phyloP scores from a whole-genome alignment of 2,113 vertebrate species.

The Xyliphius kryptos region DNA sequence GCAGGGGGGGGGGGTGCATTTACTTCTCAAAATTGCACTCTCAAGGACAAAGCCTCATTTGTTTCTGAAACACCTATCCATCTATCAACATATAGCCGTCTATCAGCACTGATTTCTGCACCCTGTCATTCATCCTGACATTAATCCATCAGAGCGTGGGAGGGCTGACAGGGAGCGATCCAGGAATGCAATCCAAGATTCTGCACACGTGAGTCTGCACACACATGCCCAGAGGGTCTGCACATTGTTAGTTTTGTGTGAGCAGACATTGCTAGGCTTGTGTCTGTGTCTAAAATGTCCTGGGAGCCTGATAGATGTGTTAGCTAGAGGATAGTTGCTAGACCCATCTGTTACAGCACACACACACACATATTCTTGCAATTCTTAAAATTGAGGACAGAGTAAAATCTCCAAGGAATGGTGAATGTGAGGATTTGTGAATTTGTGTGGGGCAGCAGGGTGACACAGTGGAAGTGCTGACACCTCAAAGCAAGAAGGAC shows the following conservation, averaged over 20 bases:
- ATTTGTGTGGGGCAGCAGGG: too few species aligned
- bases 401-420: too few species aligned
- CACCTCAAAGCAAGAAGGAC: too few species aligned
- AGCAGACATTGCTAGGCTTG: neutral
- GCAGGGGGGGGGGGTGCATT: neutral
- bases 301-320: neutral
- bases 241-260: neutral
- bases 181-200: constrained; percentile 22
- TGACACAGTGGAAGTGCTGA: too few species aligned
- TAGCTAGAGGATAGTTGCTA: neutral
- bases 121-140: constrained; percentile 6
- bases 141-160: constrained; percentile 13
- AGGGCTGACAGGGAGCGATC: constrained; percentile 17
- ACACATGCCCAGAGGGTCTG: neutral
- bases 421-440: too few species aligned
- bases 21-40: constrained; percentile 8
- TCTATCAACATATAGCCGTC: constrained; percentile 15
- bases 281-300: neutral
- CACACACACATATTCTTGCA: constrained; percentile 16
- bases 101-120: neutral
- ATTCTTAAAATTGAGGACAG: too few species aligned
- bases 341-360: neutral
- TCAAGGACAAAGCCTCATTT: neutral
- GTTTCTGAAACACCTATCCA: neutral
- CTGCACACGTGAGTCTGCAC: constrained; percentile 8